Evolutionary conservation across 2,113 vertebrate genomes (phyloP).

Genomic region (Papio anubis): DNA sequence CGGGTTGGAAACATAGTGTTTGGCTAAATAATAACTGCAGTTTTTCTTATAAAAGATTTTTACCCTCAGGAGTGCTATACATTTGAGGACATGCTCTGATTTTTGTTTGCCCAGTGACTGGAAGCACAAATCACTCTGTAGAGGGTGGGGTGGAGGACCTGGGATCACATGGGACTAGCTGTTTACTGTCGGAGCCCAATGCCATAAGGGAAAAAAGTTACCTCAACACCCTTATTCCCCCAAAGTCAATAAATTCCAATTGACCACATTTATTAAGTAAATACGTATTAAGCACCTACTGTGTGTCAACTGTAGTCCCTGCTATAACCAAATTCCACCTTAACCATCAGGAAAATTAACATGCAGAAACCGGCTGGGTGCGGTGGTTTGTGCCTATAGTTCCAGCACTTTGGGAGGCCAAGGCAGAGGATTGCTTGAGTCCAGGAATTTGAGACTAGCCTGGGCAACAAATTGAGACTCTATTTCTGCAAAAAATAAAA

Average conservation of each 20-base stretch:
- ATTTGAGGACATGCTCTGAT: not conserved
- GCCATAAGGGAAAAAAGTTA: not conserved
- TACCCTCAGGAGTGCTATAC: not conserved
- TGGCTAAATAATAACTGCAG: not conserved
- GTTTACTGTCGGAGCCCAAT: not conserved
- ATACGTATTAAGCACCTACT: not conserved
- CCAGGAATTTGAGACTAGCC: not conserved
- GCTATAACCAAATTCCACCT: not conserved
- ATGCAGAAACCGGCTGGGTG: not conserved
- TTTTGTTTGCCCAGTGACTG: not conserved
- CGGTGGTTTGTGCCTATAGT: not conserved
- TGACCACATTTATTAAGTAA: not conserved
- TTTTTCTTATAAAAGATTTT: conserved; percentile 23
- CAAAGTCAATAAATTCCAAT: not conserved
- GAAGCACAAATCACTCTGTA: not conserved
- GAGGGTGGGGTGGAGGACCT: no score
- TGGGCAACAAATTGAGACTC: not conserved
- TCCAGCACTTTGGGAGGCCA: not conserved
- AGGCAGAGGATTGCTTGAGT: not conserved
- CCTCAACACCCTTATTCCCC: not conserved
- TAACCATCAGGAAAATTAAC: not conserved
- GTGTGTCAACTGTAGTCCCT: not conserved
- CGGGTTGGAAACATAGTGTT: not conserved
- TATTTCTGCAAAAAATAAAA: not conserved
- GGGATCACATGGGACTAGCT: not conserved